phyloP scores from a whole-genome alignment of 2,113 vertebrate species.

The Perccottus glenii region DNA sequence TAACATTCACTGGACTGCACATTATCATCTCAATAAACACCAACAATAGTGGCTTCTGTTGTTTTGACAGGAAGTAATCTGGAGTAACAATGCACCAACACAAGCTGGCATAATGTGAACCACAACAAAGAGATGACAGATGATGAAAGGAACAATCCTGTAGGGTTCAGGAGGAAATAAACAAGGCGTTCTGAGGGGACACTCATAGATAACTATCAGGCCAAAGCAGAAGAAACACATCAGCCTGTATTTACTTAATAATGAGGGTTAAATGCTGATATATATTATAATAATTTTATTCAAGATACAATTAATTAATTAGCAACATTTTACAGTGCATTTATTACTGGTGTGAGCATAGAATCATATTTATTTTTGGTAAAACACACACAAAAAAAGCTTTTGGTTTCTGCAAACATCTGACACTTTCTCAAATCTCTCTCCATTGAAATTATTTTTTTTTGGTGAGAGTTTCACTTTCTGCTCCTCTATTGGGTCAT shows the following conservation, averaged over 20 bases:
- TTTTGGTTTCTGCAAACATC: conserved; percentile 35
- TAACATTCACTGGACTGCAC: background rate
- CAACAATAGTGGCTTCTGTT: conserved; percentile 4
- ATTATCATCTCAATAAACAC: conserved; percentile 9
- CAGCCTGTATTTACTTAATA: background rate
- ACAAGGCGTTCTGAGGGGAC: conserved; percentile 14
- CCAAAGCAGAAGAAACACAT: background rate
- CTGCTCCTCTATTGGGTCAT: conserved; percentile 68
- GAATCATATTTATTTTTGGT: background rate
- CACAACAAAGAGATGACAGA: conserved; percentile 36
- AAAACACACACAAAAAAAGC: background rate
- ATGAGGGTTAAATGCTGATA: conserved; percentile 3
- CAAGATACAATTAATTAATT: too few species aligned
- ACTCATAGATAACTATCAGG: conserved; percentile 10
- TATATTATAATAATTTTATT: background rate
- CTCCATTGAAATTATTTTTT: conserved; percentile 14
- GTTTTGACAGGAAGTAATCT: conserved; percentile 24
- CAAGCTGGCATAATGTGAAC: conserved; percentile 28
- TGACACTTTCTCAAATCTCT: conserved; percentile 28
- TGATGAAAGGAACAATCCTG: conserved; percentile 40
- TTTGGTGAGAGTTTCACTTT: conserved; percentile 62
- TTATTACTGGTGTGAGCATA: conserved; percentile 5
- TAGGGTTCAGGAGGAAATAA: conserved; percentile 36
- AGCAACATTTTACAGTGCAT: background rate
- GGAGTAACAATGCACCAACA: conserved; percentile 20